Evolutionary conservation across 2,888 invertebrate species (phyloP).

Genomic region (Abrostola tripartita): DNA sequence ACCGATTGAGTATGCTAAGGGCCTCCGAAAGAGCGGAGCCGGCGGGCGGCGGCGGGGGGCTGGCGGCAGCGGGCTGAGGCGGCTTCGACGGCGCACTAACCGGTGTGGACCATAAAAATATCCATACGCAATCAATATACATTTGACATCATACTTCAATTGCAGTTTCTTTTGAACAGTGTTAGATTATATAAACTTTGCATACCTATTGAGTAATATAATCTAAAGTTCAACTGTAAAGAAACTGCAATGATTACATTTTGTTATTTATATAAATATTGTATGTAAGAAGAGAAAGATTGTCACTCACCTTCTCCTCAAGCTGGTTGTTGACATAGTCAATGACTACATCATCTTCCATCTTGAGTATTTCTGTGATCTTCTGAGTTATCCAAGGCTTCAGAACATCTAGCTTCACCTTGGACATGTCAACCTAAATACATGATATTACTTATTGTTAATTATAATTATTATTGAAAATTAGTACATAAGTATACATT

Average conservation of each 20-base stretch:
- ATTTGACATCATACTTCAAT: constrained; percentile 82
- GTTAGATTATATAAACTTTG: constrained; percentile 43
- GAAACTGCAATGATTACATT: constrained; percentile 88
- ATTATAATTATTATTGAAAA: neutral
- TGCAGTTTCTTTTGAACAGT: constrained; percentile 81
- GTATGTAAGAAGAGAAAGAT: constrained; percentile 52
- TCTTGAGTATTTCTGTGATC: constrained; percentile 98
- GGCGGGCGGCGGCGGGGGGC: constrained; percentile 77
- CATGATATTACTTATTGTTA: constrained; percentile 11
- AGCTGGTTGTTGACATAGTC: constrained; percentile 99
- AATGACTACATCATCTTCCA: constrained; percentile 99
- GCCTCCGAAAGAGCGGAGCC: constrained; percentile 84
- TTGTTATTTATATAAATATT: constrained; percentile 69
- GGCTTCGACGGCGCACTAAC: constrained; percentile 85
- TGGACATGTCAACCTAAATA: constrained; percentile 96
- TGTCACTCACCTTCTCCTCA: constrained; percentile 94
- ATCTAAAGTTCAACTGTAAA: constrained; percentile 64
- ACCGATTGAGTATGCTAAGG: constrained; percentile 87
- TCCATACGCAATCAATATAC: constrained; percentile 89
- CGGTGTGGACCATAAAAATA: constrained; percentile 88
- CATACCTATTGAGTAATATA: constrained; percentile 37
- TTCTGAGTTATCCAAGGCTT: constrained; percentile 99
- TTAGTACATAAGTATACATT: neutral
- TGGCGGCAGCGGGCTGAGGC: constrained; percentile 75
- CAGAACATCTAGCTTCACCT: constrained; percentile 98